Evolutionary conservation across 37 sponge, comb jelly and placozoan species (phyloP), one percentile per base, ranked within the genome.

Genomic region (Halisarca cf. caerulea): DNA sequence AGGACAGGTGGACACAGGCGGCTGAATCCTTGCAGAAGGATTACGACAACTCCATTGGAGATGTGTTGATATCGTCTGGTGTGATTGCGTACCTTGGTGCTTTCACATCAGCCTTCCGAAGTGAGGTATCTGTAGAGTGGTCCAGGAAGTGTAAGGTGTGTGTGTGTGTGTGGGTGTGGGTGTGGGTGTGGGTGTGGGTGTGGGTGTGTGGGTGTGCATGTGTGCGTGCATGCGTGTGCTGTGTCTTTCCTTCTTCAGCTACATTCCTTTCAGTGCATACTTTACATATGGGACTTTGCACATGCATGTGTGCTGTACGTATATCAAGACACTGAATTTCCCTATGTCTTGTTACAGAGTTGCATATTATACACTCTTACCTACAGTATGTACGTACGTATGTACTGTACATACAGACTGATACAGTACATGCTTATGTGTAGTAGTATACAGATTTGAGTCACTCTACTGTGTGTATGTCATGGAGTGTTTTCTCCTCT

Each of bases 31-130:
- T 98, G 18, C 92, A 98, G 74, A 90, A 82, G 78, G 86, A 83
- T 47, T 98, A 96, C 58, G 97, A 98, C 78, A 98, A 98, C 64
- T 78, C 96, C 72, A 94, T 91, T 69, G 99, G 99, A 14, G 99
- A 98, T 91, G 95, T 98, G 81, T 82, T 98, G 27, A 91, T 98
- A 32, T 85, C 99, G 1, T 94, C 97, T 20, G 99, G 96, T 51
- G 95, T 96, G 30, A 96, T 98, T 34, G 96, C 99, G 0, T 98
- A 98, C 82, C 91, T 98, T 0, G 99, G 99, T 3, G 96, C 99
- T 30, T 98, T 98, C 84, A 98, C 99, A 5, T 89, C 97, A n/a
- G 90, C 93, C 4, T 98, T 88, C 81, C 68, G 84, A 55, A 84
- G 21, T 37, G 80, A 51, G 81, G 86, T 42, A 84, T 90, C 69